Evolutionary conservation across 2,888 invertebrate genomes (phyloP), one percentile per base, ranked within the genome.

Genomic region (Zhuqinia jingwanae): DNA sequence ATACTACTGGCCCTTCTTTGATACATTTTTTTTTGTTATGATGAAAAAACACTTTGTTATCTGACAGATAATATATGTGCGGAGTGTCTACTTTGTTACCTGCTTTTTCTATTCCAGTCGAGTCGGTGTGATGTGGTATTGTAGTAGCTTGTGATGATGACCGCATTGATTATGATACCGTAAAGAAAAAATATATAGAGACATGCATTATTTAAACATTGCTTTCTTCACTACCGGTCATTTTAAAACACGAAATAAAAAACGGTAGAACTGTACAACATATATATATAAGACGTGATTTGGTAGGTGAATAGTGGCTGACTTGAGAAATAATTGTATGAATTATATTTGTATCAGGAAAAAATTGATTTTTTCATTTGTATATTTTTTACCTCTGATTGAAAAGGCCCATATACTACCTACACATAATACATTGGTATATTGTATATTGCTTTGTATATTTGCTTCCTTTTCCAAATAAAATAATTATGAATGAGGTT

Each of bases 271-370:
- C 13, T 60, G 36, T 36, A 36, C 36, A 36, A 36, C 17, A 15
- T 11, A 56, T 20, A 15, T n/a, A 56, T 17, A 56, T 56, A 6
- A 6, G 17, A n/a, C 17, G 6, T 11, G 58, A 56, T n/a, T 63
- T 11, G 47, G 13, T 15, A 15, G 53, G 53, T 17, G 53, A 15
- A 13, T 3, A 53, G 17, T 6, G 17, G 42, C 15, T 20, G 58
- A 42, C 53, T 56, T 11, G 27, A 53, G 56, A 13, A 8, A 47
- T 8, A 56, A 76, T 76, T 77, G 77, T 77, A 77, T 77, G 77
- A 77, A 77, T 77, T 77, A 77, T 77, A 77, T 22, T 27, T 25
- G n/a, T n/a, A n/a, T n/a, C n/a, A n/a, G n/a, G n/a, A n/a, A n/a
- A n/a, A n/a, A n/a, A n/a, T n/a, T n/a, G n/a, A n/a, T n/a, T n/a